Conservation (phyloP, 2,888 invertebrate species). For the Synanthedon myopaeformis region DNA sequence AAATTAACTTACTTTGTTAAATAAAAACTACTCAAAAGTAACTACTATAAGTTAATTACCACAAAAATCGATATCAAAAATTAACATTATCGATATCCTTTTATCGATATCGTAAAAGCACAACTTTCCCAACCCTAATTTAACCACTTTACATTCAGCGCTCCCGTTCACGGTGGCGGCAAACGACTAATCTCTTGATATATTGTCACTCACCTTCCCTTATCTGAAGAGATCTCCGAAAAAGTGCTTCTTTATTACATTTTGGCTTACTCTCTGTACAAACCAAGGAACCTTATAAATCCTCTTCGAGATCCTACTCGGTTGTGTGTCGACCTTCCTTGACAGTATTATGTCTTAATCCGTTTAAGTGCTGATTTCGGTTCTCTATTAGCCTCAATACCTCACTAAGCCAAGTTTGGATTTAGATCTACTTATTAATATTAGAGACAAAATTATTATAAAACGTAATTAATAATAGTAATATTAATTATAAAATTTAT, state of each 20-base stretch:
- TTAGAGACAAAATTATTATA: too few relatives aligned
- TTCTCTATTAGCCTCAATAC: too few relatives aligned
- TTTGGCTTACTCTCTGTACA: constrained; percentile 14
- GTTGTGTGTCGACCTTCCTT: constrained; percentile 12
- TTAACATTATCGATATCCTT: constrained; percentile 4
- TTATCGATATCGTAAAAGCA: constrained; percentile 8
- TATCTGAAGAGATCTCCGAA: constrained; percentile 52
- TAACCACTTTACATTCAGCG: constrained; percentile 56
- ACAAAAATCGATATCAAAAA: too few relatives aligned
- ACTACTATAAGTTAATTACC: too few relatives aligned
- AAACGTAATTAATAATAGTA: too few relatives aligned
- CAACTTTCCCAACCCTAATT: constrained; percentile 17
- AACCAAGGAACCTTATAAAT: constrained; percentile 10
- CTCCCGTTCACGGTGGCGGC: constrained; percentile 32
- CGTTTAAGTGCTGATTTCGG: constrained; percentile 1
- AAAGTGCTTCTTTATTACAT: constrained; percentile 56
- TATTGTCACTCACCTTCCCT: constrained; percentile 62
- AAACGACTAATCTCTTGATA: constrained; percentile 66
- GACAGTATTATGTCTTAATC: constrained; percentile 8
- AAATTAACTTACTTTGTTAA: too few relatives aligned
- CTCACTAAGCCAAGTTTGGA: too few relatives aligned
- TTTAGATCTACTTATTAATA: too few relatives aligned
- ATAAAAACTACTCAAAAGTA: too few relatives aligned
- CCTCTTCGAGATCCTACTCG: constrained; percentile 16
- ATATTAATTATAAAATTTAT: too few relatives aligned